Percentiles rank a stretch among this genome's conserved stretches.
phyloP scores from a whole-genome alignment of 2,888 invertebrate genomes.

The Plebejus argus region DNA sequence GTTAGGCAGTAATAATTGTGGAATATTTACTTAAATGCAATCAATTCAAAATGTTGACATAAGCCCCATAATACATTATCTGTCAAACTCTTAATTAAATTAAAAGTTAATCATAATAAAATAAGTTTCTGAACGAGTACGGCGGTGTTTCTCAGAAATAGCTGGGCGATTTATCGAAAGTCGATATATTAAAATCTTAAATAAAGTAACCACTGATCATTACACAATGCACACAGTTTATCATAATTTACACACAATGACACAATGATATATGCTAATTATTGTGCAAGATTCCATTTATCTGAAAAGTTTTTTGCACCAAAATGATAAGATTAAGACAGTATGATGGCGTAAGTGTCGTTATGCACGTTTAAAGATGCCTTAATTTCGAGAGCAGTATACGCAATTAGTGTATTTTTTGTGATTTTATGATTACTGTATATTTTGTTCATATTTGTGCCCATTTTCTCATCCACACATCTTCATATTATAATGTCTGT shows the following conservation, averaged over 20 bases:
- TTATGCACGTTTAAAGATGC: background rate
- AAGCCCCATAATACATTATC: too few relatives aligned
- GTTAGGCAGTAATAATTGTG: too few relatives aligned
- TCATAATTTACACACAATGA: background rate
- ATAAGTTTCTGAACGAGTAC: too few relatives aligned
- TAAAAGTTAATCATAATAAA: too few relatives aligned
- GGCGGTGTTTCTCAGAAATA: too few relatives aligned
- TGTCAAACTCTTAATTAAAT: too few relatives aligned
- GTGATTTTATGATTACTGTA: background rate
- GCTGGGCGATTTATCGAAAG: too few relatives aligned
- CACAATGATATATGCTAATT: background rate
- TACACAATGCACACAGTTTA: background rate
- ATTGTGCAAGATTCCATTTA: background rate
- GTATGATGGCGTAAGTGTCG: background rate
- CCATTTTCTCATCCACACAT: background rate
- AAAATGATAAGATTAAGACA: background rate
- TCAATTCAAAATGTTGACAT: too few relatives aligned
- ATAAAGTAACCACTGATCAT: background rate
- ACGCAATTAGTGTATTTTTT: background rate
- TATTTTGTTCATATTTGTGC: background rate
- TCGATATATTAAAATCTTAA: too few relatives aligned
- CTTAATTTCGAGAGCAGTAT: background rate
- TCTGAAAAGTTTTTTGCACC: background rate
- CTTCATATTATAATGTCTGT: too few relatives aligned
- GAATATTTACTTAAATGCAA: too few relatives aligned